Percentiles rank a stretch among this genome's conserved stretches.
Conservation (phyloP, 2,797 vertebrate genomes). For the Rhinoraja longicauda region DNA sequence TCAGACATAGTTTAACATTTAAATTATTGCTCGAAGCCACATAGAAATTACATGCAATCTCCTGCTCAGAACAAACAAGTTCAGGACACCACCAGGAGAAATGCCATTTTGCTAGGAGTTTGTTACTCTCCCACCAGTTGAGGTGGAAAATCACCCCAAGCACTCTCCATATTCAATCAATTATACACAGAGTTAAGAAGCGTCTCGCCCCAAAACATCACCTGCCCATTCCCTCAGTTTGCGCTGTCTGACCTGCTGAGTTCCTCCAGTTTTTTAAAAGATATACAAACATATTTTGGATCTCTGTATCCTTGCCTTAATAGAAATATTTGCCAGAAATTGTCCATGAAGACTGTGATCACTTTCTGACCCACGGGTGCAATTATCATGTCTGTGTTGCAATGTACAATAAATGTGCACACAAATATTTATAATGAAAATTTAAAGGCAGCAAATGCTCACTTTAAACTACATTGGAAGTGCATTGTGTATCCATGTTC, state of each 20-base stretch:
- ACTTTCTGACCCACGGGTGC: neutral
- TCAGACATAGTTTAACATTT: too few relatives aligned
- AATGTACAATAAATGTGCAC: neutral
- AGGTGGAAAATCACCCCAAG: too few relatives aligned
- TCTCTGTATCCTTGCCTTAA: neutral
- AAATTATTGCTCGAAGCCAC: too few relatives aligned
- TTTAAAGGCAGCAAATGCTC: neutral
- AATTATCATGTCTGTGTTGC: neutral
- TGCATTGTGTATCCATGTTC: neutral
- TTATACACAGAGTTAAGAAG: too few relatives aligned
- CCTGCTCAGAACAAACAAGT: neutral
- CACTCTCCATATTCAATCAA: too few relatives aligned
- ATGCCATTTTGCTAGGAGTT: neutral
- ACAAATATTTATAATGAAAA: neutral
- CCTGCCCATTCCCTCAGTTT: too few relatives aligned
- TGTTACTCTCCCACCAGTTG: neutral
- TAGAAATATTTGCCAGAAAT: neutral
- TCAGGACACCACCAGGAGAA: neutral
- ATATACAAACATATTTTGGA: neutral
- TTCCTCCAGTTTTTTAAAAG: too few relatives aligned
- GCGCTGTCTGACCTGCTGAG: too few relatives aligned
- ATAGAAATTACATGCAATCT: neutral
- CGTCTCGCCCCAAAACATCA: too few relatives aligned
- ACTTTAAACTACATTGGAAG: neutral
- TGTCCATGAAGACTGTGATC: neutral